A percentile compares a stretch with the other conserved stretches of the same genome.
phyloP scores from a whole-genome alignment of 2,113 vertebrate genomes.

The Cervus canadensis region DNA sequence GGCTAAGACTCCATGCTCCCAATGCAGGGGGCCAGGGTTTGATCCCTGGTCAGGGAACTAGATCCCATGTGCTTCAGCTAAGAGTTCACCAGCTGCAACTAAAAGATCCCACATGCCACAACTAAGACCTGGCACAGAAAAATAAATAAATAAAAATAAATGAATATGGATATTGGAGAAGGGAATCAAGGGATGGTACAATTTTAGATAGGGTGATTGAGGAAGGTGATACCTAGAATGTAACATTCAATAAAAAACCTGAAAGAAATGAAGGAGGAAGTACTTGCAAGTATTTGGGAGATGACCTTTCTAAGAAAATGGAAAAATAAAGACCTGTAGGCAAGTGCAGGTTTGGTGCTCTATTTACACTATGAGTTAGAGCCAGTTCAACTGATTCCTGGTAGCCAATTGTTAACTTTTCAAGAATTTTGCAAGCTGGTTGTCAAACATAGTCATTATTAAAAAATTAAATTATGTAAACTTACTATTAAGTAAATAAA shows the following conservation, averaged over 20 bases:
- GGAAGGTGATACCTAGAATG: background rate
- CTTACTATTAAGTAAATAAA: background rate
- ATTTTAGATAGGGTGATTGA: background rate
- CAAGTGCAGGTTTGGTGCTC: background rate
- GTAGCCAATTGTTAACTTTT: background rate
- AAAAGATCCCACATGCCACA: background rate
- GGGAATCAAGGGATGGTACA: background rate
- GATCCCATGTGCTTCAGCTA: background rate
- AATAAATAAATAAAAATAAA: background rate
- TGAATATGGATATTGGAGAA: background rate
- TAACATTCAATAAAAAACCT: background rate
- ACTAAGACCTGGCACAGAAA: background rate
- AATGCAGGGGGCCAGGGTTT: background rate
- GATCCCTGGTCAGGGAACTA: background rate
- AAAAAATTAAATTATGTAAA: background rate
- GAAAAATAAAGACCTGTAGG: background rate
- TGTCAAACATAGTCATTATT: background rate
- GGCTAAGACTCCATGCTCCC: background rate
- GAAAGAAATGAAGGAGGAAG: background rate
- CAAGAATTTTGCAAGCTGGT: background rate
- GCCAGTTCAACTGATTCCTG: background rate
- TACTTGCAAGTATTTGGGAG: background rate
- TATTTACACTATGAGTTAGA: background rate
- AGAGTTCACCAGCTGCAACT: background rate
- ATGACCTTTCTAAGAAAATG: background rate